A percentile compares a stretch with the other conserved stretches of the same genome.
These are phyloP conservation scores for Vireo altiloquus DNA, from an alignment of 2,113 vertebrate genomes.

Conservation along the genomic window DNA sequence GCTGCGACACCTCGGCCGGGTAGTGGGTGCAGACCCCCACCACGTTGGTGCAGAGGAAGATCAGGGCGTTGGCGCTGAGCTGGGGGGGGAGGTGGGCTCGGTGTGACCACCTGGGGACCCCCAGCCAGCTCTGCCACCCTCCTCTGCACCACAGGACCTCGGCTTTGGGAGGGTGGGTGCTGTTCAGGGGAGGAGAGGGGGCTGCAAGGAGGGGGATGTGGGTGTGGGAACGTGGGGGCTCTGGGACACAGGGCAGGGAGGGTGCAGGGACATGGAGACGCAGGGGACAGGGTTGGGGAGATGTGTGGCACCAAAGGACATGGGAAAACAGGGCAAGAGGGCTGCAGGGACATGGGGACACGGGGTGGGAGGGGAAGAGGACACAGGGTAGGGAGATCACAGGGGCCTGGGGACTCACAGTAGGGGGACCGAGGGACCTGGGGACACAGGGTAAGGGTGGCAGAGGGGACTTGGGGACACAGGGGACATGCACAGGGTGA, in stretches of 20 bases:
- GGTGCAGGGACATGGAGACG: not conserved
- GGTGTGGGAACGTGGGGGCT: not conserved
- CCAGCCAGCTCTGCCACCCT: not conserved
- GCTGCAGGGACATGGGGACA: not conserved
- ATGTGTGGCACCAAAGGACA: not conserved
- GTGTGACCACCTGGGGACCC: accelerated
- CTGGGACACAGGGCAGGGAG: not conserved
- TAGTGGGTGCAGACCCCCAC: constrained; percentile 97
- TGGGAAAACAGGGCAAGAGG: not conserved
- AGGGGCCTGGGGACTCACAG: not conserved
- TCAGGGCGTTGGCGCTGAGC: constrained; percentile 90
- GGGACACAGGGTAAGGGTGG: not conserved
- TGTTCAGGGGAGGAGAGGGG: not conserved
- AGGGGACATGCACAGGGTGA: no score
- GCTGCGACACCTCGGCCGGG: constrained; percentile 93
- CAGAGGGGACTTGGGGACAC: no score
- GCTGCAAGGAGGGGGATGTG: not conserved
- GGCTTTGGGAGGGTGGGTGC: not conserved
- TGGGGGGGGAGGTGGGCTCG: constrained; percentile 18
- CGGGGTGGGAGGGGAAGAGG: not conserved
- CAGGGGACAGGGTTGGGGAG: not conserved
- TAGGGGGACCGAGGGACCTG: no score
- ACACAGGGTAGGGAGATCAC: no score
- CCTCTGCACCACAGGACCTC: not conserved
- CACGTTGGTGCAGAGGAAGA: constrained; percentile 95